These are phyloP conservation scores for Urocitellus parryii DNA, from an alignment of 2,113 vertebrate species.

Conservation along the genomic window DNA sequence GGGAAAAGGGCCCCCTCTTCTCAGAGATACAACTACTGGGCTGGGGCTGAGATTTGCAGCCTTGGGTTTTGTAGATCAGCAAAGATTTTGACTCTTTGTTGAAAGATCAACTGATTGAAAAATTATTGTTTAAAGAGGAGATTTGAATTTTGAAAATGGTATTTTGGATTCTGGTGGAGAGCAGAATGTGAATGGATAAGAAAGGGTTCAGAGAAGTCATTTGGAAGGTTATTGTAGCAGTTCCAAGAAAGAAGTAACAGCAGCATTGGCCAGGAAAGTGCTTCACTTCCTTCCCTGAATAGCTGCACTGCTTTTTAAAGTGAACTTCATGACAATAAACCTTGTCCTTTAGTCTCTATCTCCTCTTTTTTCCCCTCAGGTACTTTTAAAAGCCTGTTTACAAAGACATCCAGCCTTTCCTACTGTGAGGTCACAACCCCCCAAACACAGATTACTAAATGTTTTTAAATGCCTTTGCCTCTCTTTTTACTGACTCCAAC, in stretches of 20 bases:
- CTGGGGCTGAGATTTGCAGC: background rate
- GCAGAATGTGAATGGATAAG: background rate
- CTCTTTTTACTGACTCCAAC: background rate
- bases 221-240: background rate
- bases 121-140: background rate
- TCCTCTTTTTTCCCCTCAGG: background rate
- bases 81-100: background rate
- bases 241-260: background rate
- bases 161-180: background rate
- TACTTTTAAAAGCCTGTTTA: constrained; percentile 19
- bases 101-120: background rate
- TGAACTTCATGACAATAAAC: background rate
- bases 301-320: background rate
- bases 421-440: background rate
- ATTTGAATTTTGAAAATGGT: background rate
- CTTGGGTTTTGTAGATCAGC: background rate
- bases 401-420: background rate
- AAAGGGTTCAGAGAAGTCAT: background rate
- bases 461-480: constrained; percentile 14
- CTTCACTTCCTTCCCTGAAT: background rate
- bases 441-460: background rate
- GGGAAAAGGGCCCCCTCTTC: background rate
- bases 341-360: background rate
- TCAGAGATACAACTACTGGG: background rate
- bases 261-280: background rate